These are phyloP conservation scores for Zaprionus tsacasi DNA, from an alignment of 1,140 invertebrate genomes.

Conservation along the genomic window DNA sequence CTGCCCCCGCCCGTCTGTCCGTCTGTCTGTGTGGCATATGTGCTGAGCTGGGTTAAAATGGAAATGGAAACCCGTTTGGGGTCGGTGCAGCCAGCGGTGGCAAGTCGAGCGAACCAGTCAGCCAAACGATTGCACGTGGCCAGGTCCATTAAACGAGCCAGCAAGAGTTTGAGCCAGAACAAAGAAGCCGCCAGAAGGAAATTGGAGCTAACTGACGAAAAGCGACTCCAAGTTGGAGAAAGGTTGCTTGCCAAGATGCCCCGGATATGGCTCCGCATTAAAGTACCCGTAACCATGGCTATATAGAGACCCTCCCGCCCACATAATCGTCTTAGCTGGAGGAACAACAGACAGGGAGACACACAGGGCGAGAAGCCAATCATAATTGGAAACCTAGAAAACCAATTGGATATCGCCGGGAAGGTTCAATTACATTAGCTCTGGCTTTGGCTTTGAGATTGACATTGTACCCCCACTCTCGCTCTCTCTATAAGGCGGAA, in stretches of 20 bases:
- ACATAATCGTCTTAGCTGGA: conserved; percentile 9
- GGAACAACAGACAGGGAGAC: no score
- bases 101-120: conserved; percentile 39
- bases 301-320: not conserved
- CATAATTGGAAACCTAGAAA: conserved; percentile 48
- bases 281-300: conserved; percentile 3
- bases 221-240: conserved; percentile 19
- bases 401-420: conserved; percentile 37
- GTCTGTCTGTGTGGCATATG: conserved; percentile 52
- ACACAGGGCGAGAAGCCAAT: conserved; percentile 25
- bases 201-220: conserved; percentile 51
- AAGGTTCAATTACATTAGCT: conserved; percentile 37
- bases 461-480: conserved; percentile 5
- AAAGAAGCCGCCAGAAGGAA: conserved; percentile 49
- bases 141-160: conserved; percentile 39
- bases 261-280: conserved; percentile 1
- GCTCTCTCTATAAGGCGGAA: not conserved
- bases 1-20: not conserved
- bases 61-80: conserved; percentile 58
- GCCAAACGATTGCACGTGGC: conserved; percentile 58
- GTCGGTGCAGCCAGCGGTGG: conserved; percentile 10
- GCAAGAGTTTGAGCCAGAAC: conserved; percentile 27
- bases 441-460: conserved; percentile 32
- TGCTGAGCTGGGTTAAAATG: conserved; percentile 10
- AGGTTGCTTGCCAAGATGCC: conserved; percentile 31